Evolutionary conservation across 2,113 vertebrate species (phyloP).

Genomic region (Centropus unirufus): DNA sequence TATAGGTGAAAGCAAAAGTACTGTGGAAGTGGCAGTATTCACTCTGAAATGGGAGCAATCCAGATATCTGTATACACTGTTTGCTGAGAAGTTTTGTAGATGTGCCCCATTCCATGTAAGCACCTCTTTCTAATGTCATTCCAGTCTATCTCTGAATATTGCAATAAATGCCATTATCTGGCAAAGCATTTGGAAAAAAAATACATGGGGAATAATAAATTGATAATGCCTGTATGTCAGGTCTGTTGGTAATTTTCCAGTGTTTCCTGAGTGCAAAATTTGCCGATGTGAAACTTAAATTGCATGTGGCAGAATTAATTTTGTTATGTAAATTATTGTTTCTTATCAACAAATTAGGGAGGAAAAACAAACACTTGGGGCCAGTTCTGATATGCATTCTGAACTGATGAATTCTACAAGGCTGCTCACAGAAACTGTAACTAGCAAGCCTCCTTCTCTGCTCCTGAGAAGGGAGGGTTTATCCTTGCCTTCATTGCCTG

Average conservation of each 20-base stretch:
- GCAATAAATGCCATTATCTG: background rate
- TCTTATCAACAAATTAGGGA: background rate
- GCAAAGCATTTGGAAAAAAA: background rate
- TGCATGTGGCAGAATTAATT: background rate
- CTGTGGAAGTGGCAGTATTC: background rate
- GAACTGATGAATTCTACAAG: background rate
- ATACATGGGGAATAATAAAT: background rate
- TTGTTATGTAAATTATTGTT: background rate
- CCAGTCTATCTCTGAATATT: background rate
- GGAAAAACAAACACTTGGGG: background rate
- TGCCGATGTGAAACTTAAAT: background rate
- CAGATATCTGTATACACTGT: background rate
- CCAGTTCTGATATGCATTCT: background rate
- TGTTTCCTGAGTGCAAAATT: background rate
- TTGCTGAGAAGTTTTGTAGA: background rate
- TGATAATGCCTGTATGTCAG: background rate
- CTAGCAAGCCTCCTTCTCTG: background rate
- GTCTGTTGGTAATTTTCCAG: background rate
- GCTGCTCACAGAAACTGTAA: background rate
- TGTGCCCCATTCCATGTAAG: background rate
- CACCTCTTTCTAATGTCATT: background rate
- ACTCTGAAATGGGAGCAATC: background rate
- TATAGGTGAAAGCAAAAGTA: background rate
- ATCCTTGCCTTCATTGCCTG: background rate
- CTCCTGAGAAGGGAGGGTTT: background rate